These are phyloP conservation scores for Pangasius larnaudii DNA, from an alignment of 2,797 vertebrate genomes.

Conservation along the genomic window DNA sequence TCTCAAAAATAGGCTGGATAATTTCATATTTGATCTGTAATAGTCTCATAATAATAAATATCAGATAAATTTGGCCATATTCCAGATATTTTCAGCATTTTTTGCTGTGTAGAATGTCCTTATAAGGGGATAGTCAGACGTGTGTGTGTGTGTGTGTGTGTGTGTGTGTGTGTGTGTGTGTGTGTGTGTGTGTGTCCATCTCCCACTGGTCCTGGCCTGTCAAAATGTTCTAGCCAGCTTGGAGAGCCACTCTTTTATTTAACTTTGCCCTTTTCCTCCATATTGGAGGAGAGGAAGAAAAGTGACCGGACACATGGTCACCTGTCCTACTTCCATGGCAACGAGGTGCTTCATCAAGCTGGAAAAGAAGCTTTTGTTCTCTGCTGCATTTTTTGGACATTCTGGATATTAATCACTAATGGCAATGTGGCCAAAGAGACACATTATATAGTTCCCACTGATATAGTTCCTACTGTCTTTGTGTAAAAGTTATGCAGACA, in stretches of 20 bases:
- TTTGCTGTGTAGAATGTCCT: not conserved
- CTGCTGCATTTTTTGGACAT: constrained; percentile 21
- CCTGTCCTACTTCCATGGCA: constrained; percentile 56
- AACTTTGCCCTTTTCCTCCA: constrained; percentile 51
- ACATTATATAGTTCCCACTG: constrained; percentile 12
- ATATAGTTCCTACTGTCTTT: constrained; percentile 1
- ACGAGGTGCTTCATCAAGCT: constrained; percentile 47
- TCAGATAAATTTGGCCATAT: not conserved
- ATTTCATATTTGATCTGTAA: not conserved
- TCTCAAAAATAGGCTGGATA: not conserved
- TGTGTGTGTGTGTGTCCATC: constrained; percentile 33
- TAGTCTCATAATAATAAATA: not conserved
- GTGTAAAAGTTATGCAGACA: not conserved
- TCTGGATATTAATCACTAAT: constrained; percentile 44
- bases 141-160: constrained; percentile 36
- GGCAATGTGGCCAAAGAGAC: constrained; percentile 19
- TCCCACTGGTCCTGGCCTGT: constrained; percentile 54
- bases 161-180: constrained; percentile 26
- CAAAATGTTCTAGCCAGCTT: constrained; percentile 48
- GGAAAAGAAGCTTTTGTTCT: constrained; percentile 4
- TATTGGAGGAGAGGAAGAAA: constrained; percentile 48
- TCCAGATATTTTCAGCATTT: not conserved
- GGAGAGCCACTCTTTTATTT: constrained; percentile 48
- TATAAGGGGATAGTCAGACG: not conserved
- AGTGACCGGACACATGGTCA: constrained; percentile 54